Percentiles rank a stretch among this genome's conserved stretches.
phyloP scores from a whole-genome alignment of 2,888 invertebrate species.

The Dasypolia templi region DNA sequence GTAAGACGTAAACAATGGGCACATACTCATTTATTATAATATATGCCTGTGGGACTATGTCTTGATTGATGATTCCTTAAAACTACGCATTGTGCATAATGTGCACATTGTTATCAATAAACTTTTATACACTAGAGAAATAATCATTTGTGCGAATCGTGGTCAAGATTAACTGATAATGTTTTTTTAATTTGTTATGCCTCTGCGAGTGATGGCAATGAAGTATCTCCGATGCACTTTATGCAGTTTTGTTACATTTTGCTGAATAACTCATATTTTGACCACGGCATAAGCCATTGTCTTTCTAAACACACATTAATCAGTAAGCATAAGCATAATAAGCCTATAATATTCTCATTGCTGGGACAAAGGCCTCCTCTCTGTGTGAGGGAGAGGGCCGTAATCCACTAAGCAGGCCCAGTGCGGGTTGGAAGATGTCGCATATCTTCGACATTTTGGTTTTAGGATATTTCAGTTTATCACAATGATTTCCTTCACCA shows the following conservation, averaged over 20 bases:
- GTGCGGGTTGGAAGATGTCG: too few species aligned
- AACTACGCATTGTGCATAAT: not conserved
- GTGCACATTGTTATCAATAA: not conserved
- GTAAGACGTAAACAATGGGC: not conserved
- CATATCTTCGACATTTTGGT: too few species aligned
- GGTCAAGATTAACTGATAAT: conserved; percentile 42
- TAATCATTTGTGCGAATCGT: not conserved
- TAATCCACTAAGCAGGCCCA: too few species aligned
- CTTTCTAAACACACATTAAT: too few species aligned
- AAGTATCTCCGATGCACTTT: not conserved
- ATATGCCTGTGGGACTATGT: not conserved
- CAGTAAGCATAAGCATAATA: too few species aligned
- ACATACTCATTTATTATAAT: not conserved
- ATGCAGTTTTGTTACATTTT: not conserved
- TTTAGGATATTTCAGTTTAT: too few species aligned
- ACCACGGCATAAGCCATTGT: too few species aligned
- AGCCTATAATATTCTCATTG: too few species aligned
- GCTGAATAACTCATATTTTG: too few species aligned
- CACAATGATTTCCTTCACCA: too few species aligned
- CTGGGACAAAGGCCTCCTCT: too few species aligned
- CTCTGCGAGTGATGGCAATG: not conserved
- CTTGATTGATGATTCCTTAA: conserved; percentile 5
- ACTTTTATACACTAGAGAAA: conserved; percentile 7
- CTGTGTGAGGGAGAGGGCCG: too few species aligned
- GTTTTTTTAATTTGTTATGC: not conserved